Conservation (phyloP, 2,888 invertebrate species). For the Dynastes tityus region DNA sequence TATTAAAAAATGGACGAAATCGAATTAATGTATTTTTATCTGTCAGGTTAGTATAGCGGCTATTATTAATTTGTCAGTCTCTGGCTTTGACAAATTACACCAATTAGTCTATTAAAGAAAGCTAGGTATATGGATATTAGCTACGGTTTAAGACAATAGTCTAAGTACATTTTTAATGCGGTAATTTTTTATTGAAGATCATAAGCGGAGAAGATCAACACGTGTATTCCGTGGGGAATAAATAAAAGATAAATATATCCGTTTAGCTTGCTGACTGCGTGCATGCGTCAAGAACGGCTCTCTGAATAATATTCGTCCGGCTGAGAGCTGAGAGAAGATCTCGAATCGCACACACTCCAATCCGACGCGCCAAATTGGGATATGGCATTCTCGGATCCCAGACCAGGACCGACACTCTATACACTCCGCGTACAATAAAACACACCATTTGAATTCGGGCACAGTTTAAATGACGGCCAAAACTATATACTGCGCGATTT, state of each 20-base stretch:
- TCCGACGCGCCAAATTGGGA: slow-evolving; percentile 68
- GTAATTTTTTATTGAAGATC: neutral
- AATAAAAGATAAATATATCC: slow-evolving; percentile 29
- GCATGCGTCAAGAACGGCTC: slow-evolving; percentile 42
- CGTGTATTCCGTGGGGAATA: slow-evolving; percentile 26
- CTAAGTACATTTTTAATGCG: too few species aligned
- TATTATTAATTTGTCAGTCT: too few species aligned
- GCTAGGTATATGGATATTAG: too few species aligned
- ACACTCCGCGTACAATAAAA: slow-evolving; percentile 54
- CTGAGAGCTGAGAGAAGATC: slow-evolving; percentile 49
- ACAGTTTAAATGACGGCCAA: slow-evolving; percentile 20
- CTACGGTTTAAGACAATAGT: neutral
- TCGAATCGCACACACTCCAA: slow-evolving; percentile 52
- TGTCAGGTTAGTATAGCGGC: too few species aligned
- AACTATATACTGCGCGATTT: neutral
- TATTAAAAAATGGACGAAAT: too few species aligned
- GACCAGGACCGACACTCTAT: slow-evolving; percentile 61
- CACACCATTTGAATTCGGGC: slow-evolving; percentile 32
- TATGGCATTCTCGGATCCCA: slow-evolving; percentile 62
- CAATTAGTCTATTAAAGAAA: too few species aligned
- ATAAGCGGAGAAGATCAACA: neutral
- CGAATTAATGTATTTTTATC: too few species aligned
- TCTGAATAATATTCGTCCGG: slow-evolving; percentile 48
- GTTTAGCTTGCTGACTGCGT: slow-evolving; percentile 6
- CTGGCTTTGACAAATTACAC: too few species aligned